Base-by-base conservation (phyloP, 2,888 invertebrate species). In the Cataglyphis albicans region DNA sequence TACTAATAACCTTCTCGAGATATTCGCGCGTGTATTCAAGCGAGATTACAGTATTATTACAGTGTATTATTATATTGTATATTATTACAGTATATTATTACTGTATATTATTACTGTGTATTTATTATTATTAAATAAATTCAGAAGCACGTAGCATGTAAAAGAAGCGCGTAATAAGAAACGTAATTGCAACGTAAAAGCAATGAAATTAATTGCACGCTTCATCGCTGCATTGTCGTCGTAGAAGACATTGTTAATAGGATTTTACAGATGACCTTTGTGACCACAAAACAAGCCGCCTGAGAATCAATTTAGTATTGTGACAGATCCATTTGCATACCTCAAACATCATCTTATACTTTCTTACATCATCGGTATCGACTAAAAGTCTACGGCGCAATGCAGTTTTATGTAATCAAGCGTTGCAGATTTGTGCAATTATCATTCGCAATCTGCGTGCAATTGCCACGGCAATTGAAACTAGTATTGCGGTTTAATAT, bases 131-230 rank as follows among this genome's bases (percentile, higher is more conserved):
- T 67, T 32, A 59, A 70, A 59, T 72, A n/a, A 72, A 55, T 78
- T 57, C 12, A 78, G 32, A 78, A 72, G 57, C 41, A 55, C 55
- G 32, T 25, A 35, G 9, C 44, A 68, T 21, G 63, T 68, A 70
- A 74, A n/a, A 52, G 64, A 61, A 63, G 78, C 65, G 59, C 52
- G 88, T 92, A 91, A 90, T 87, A 90, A 91, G 90, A 89, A 83
- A 72, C 85, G 90, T 93, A 92, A 93, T 93, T 92, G 93, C 91
- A 86, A n/a, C n/a, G n/a, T n/a, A n/a, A n/a, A n/a, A n/a, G 92
- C 92, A 93, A 93, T 93, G 91, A 91, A 91, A 92, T 90, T 93
- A 93, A 93, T 93, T 93, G 92, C 92, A 90, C 88, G 88, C 91
- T 90, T 89, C 87, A 89, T 86, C 89, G 89, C 72, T 83, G 84